phyloP scores from a whole-genome alignment of 2,888 invertebrate species.

The Spicauda simplicius region DNA sequence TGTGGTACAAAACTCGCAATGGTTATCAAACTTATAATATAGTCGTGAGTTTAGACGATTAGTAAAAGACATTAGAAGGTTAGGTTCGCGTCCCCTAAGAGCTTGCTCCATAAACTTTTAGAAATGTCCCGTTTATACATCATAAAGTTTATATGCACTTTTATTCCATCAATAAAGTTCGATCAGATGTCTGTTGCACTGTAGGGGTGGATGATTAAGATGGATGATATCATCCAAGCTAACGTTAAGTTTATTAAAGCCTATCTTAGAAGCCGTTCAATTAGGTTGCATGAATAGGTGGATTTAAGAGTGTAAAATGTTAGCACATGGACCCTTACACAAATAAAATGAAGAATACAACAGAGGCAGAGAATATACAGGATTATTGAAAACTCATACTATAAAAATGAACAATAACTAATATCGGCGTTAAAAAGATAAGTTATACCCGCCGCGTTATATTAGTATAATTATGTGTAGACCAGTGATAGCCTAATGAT shows the following conservation, averaged over 20 bases:
- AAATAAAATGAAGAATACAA: too few species aligned
- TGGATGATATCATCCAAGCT: conserved; percentile 17
- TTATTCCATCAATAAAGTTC: conserved; percentile 79
- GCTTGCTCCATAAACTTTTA: conserved; percentile 73
- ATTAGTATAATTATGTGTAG: too few species aligned
- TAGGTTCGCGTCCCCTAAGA: conserved; percentile 64
- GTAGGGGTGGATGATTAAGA: conserved; percentile 42
- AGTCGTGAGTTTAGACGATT: background rate
- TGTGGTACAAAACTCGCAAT: conserved; percentile 33
- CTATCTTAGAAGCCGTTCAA: background rate
- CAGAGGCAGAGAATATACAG: too few species aligned
- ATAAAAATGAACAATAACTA: too few species aligned
- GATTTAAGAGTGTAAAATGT: too few species aligned
- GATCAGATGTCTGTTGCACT: conserved; percentile 68
- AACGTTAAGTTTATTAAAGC: background rate
- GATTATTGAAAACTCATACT: too few species aligned
- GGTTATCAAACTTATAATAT: conserved; percentile 22
- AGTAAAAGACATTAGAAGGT: conserved; percentile 43
- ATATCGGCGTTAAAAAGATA: too few species aligned
- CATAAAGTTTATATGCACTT: conserved; percentile 84
- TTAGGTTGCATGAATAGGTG: background rate
- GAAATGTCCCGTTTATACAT: conserved; percentile 78
- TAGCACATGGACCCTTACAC: too few species aligned
- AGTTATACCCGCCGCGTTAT: too few species aligned
- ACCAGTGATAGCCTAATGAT: too few species aligned